Conservation (phyloP, 1,140 invertebrate species). For the Tenebrio molitor region DNA sequence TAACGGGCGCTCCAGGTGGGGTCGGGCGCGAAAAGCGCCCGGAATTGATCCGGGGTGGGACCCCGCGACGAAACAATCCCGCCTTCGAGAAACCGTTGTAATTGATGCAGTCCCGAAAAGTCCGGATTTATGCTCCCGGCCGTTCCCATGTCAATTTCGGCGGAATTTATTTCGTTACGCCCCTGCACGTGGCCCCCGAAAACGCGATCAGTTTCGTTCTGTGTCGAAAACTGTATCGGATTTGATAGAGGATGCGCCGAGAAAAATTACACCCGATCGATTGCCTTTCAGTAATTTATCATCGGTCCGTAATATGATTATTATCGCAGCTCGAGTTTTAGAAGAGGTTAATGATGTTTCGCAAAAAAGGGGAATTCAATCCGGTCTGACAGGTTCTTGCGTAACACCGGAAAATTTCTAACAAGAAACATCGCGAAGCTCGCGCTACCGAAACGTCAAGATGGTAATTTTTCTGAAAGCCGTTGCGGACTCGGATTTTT, state of each 20-base stretch:
- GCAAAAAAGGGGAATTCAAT: conserved; percentile 25
- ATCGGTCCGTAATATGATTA: conserved; percentile 37
- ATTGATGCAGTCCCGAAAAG: conserved; percentile 29
- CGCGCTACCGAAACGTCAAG: not conserved
- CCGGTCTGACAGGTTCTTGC: conserved; percentile 6
- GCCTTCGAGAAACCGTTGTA: conserved; percentile 21
- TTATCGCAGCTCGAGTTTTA: conserved; percentile 36
- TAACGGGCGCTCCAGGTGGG: conserved; percentile 9
- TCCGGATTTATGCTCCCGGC: not conserved
- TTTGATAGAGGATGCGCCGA: conserved; percentile 38
- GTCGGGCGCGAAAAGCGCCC: too few relatives aligned
- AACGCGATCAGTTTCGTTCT: conserved; percentile 23
- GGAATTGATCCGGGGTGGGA: not conserved
- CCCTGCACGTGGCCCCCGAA: conserved; percentile 37
- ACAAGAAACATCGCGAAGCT: not conserved
- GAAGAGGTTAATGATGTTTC: conserved; percentile 31
- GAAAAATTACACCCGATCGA: conserved; percentile 37
- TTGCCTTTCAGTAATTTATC: conserved; percentile 36
- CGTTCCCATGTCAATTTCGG: conserved; percentile 39
- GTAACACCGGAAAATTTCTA: conserved; percentile 9
- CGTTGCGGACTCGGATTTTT: too few relatives aligned
- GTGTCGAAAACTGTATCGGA: conserved; percentile 37
- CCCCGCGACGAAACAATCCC: not conserved
- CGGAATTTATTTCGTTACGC: conserved; percentile 41
- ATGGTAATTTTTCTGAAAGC: not conserved